Conservation (phyloP, 2,113 vertebrate species). For the Stigmatopora nigra region DNA sequence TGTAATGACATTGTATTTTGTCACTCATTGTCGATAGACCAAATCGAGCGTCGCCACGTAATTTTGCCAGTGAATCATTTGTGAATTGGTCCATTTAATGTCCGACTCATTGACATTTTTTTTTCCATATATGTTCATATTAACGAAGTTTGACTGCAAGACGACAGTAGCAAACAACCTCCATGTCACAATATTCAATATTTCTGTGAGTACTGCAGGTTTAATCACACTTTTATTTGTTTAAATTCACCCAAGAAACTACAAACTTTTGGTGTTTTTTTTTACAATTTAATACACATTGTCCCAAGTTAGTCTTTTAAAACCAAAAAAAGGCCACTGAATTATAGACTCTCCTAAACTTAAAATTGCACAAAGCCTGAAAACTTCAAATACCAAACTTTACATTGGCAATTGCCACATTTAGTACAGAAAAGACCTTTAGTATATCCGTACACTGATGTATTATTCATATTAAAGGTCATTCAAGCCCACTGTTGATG, state of each 20-base stretch:
- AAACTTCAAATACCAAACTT: no score
- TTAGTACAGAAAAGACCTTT: no score
- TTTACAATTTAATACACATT: no score
- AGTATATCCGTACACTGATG: no score
- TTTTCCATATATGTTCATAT: conserved; percentile 26
- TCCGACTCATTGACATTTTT: conserved; percentile 6
- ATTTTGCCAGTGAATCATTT: conserved; percentile 8
- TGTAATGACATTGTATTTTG: conserved; percentile 36
- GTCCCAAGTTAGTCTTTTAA: no score
- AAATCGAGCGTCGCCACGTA: neutral
- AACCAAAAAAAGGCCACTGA: no score
- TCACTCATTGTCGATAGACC: conserved; percentile 37
- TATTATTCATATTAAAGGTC: neutral
- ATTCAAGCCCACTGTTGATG: neutral
- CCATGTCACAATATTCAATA: neutral
- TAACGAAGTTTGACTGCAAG: conserved; percentile 38
- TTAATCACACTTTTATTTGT: no score
- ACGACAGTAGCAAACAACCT: conserved; percentile 28
- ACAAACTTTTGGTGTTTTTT: no score
- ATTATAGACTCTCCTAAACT: no score
- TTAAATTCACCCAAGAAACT: no score
- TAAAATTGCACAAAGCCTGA: no score
- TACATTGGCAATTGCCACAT: no score
- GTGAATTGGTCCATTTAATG: conserved; percentile 22
- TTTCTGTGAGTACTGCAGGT: neutral